Conservation (phyloP, 2,888 invertebrate species). For the Epicampocera succincta region DNA sequence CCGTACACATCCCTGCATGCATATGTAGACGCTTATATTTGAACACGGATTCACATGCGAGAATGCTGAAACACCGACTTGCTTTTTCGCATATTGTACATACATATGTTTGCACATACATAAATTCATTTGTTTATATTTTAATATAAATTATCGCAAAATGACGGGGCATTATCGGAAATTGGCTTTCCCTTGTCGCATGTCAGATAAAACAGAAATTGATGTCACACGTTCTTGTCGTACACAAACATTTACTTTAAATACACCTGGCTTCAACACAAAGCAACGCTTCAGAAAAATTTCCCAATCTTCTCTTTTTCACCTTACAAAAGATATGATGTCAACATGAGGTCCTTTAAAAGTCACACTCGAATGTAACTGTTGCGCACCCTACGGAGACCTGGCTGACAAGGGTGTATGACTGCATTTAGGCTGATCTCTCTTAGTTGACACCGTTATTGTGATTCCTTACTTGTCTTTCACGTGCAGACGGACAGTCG, state of each 20-base stretch:
- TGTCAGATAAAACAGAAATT: conserved; percentile 31
- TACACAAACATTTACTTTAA: conserved; percentile 23
- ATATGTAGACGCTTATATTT: too few relatives aligned
- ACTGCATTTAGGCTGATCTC: conserved; percentile 45
- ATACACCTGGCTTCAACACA: conserved; percentile 54
- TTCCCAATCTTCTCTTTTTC: neutral
- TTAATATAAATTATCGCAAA: conserved; percentile 65
- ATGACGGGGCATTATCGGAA: conserved; percentile 63
- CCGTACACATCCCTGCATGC: too few relatives aligned
- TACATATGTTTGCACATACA: neutral
- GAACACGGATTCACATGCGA: too few relatives aligned
- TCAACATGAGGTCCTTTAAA: conserved; percentile 71
- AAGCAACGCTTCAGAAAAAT: neutral
- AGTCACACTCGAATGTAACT: conserved; percentile 57
- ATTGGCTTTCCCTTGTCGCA: conserved; percentile 35
- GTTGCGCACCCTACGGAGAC: conserved; percentile 64
- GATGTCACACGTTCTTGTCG: conserved; percentile 44
- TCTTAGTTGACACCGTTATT: conserved; percentile 17
- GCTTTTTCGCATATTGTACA: too few relatives aligned
- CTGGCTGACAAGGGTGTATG: conserved; percentile 54
- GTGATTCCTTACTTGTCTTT: conserved; percentile 20
- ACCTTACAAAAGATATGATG: conserved; percentile 48
- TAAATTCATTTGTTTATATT: conserved; percentile 37
- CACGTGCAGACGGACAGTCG: conserved; percentile 38
- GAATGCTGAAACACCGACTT: too few relatives aligned